Percentiles rank a stretch among this genome's conserved stretches.
Evolutionary conservation across 2,797 vertebrate species (phyloP).

Genomic region (Cetoscarus ocellatus): DNA sequence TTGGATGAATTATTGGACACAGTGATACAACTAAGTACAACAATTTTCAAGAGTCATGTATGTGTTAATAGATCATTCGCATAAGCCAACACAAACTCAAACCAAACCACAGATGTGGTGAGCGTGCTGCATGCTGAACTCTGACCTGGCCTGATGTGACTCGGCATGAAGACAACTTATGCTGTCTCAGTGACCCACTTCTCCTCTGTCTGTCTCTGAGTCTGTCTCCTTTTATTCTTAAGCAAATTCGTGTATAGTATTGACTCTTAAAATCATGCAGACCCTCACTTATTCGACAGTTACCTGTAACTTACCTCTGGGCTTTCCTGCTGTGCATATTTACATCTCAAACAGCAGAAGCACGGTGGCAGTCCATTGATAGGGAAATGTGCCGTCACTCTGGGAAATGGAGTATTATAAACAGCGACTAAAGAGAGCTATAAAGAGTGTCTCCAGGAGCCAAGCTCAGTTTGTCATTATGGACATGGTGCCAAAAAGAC

Average conservation of each 20-base stretch:
- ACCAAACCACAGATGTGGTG: conserved; percentile 26
- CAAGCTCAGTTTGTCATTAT: conserved; percentile 14
- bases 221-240: conserved; percentile 38
- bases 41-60: neutral
- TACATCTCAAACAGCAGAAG: conserved; percentile 72
- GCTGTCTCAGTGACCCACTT: conserved; percentile 20
- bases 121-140: conserved; percentile 46
- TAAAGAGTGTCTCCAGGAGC: conserved; percentile 32
- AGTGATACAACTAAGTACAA: conserved; percentile 2
- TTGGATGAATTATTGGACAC: neutral
- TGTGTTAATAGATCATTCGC: neutral
- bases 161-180: conserved; percentile 5
- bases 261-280: conserved; percentile 29
- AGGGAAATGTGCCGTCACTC: conserved; percentile 61
- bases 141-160: conserved; percentile 43
- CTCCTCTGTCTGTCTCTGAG: conserved; percentile 10
- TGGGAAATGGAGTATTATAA: conserved; percentile 54
- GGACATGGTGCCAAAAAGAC: neutral
- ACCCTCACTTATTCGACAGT: conserved; percentile 17
- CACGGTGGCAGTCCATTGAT: conserved; percentile 59
- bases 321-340: conserved; percentile 66
- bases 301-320: conserved; percentile 48
- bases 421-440: conserved; percentile 42
- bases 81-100: conserved; percentile 38
- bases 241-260: conserved; percentile 30